These are phyloP conservation scores for Stenotaenia linearis DNA, from an alignment of 2,888 invertebrate genomes.

Conservation along the genomic window DNA sequence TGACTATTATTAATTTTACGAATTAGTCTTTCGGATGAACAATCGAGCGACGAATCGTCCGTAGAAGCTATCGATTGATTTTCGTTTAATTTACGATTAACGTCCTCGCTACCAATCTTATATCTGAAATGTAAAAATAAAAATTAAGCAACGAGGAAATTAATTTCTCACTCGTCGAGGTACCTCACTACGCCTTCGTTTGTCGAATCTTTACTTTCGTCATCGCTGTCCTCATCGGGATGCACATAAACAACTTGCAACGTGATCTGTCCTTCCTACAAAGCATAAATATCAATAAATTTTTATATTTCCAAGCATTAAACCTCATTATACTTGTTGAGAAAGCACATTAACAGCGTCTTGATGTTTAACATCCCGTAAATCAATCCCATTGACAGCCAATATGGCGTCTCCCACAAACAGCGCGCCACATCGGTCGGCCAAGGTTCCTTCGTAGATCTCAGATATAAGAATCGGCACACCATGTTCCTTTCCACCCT, in stretches of 20 bases:
- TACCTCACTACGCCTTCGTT: neutral
- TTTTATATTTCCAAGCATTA: neutral
- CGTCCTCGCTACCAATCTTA: neutral
- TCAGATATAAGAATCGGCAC: conserved; percentile 80
- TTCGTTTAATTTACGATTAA: neutral
- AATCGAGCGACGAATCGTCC: neutral
- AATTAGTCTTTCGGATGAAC: neutral
- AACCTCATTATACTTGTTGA: conserved; percentile 53
- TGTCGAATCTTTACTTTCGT: conserved; percentile 21
- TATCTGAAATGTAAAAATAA: neutral
- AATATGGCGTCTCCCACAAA: conserved; percentile 81
- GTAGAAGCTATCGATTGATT: neutral
- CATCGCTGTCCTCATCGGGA: conserved; percentile 56
- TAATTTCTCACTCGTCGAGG: neutral
- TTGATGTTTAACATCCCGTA: conserved; percentile 69
- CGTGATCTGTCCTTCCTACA: conserved; percentile 59
- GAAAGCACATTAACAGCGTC: conserved; percentile 75
- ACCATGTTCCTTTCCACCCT: conserved; percentile 82
- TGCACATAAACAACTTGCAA: conserved; percentile 71
- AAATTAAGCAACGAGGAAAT: neutral
- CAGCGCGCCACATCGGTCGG: conserved; percentile 64
- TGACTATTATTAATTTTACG: neutral
- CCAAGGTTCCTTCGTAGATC: conserved; percentile 69
- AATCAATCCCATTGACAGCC: conserved; percentile 69
- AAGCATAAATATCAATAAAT: neutral